Base-by-base conservation (phyloP, 2,888 invertebrate genomes). In the Cataglyphis albicans region DNA sequence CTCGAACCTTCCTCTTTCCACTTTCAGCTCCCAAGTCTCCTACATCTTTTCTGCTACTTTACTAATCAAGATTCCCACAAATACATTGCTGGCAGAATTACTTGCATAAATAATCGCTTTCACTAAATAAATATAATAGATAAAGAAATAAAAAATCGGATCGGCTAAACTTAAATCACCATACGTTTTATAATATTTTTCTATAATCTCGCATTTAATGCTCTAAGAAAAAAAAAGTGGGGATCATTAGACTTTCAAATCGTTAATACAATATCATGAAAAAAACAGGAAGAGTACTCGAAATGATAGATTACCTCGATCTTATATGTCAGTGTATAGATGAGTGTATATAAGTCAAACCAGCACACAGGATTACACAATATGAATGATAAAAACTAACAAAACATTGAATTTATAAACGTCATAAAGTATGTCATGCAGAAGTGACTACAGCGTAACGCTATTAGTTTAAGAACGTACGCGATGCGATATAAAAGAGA, bases 341-440 rank as follows among this genome's bases (percentile, higher is more conserved):
- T 4, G 0, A 32, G 29, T 10, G 12, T 7, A 15, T n/a, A 15
- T 18, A 12, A 38, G 18, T 0, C 7, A 59, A 41, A 32, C 57
- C 32, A 70, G 44, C 2, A 18, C 4, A n/a, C 1, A 6, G 1
- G n/a, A 18, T 78, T 70, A 35, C 15, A 6, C 7, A 59, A 70
- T 12, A 12, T 9, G 6, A 78, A 35, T 18, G 44, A 44, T 12
- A 78, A 78, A 78, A 78, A 70, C 68, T 70, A 35, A 12, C 7
- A 15, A 70, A 59, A 7, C 4, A 32, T 25, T 44, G 1, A 21
- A 29, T 41, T 57, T 3, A 21, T 59, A 70, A 38, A 25, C n/a
- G n/a, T 76, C 35, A 55, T 7, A 12, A 73, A 48, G 21, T 41
- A 25, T 48, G 59, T 35, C 78, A 57, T 15, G 74, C 74, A 48